These are phyloP conservation scores for Calameuta filiformis DNA, from an alignment of 2,888 invertebrate species.

Conservation along the genomic window DNA sequence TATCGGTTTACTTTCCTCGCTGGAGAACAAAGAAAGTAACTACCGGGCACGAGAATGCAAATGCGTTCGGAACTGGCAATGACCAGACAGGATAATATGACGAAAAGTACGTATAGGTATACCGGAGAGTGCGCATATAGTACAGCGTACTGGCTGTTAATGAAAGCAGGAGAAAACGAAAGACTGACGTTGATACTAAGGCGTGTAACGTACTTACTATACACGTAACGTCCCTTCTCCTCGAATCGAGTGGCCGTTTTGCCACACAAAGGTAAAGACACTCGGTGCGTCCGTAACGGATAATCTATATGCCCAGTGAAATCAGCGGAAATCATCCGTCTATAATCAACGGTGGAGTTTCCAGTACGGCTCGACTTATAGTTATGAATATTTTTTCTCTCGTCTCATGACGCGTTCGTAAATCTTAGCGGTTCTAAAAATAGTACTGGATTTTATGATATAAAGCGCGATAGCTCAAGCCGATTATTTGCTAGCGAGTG, in stretches of 20 bases:
- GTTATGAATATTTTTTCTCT: not conserved
- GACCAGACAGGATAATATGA: not conserved
- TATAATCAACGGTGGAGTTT: not conserved
- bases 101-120: not conserved
- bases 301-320: not conserved
- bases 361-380: not conserved
- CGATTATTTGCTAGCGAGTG: not conserved
- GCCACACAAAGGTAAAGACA: not conserved
- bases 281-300: not conserved
- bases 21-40: not conserved
- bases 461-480: not conserved
- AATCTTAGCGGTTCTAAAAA: not conserved
- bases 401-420: not conserved
- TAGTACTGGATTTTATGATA: not conserved
- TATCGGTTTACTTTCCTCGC: not conserved
- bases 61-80: not conserved
- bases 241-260: not conserved
- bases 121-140: not conserved
- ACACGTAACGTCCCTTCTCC: not conserved
- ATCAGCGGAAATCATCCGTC: not conserved
- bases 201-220: not conserved
- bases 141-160: slow-evolving; percentile 2
- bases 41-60: not conserved
- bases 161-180: slow-evolving; percentile 19
- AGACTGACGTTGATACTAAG: not conserved